These are phyloP conservation scores for Autographa pulchrina DNA, from an alignment of 2,888 invertebrate species.

Conservation along the genomic window DNA sequence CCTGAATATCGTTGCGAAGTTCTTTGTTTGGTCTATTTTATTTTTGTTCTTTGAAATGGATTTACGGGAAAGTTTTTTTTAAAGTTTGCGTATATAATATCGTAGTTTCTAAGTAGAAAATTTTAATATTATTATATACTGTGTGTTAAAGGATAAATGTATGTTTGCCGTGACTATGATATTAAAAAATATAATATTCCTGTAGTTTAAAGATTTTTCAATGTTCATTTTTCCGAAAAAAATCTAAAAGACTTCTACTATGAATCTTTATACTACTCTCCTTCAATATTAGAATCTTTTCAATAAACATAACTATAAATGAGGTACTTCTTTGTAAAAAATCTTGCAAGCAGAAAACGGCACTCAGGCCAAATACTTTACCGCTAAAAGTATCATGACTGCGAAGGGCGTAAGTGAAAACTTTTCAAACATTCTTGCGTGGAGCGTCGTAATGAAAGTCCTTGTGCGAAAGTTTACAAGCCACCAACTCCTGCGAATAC, in stretches of 20 bases:
- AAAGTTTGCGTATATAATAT: too few species aligned
- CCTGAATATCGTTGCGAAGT: neutral
- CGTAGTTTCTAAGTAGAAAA: too few species aligned
- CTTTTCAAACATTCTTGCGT: slow-evolving; percentile 32
- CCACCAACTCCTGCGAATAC: slow-evolving; percentile 46
- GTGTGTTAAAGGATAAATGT: too few species aligned
- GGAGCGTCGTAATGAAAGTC: slow-evolving; percentile 59
- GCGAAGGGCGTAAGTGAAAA: slow-evolving; percentile 15
- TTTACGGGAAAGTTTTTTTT: neutral
- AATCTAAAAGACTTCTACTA: too few species aligned
- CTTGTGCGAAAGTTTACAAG: slow-evolving; percentile 56
- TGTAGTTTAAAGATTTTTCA: too few species aligned
- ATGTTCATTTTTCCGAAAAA: too few species aligned
- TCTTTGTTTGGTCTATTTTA: neutral
- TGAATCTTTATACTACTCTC: too few species aligned
- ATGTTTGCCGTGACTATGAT: too few species aligned
- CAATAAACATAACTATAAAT: too few species aligned
- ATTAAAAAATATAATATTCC: too few species aligned
- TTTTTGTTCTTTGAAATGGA: neutral
- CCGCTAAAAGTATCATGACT: slow-evolving; percentile 6
- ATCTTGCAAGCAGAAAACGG: neutral
- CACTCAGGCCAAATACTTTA: slow-evolving; percentile 3
- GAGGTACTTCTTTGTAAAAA: neutral
- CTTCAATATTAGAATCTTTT: too few species aligned
- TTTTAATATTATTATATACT: too few species aligned